Evolutionary conservation across 2,888 invertebrate species (phyloP).

Genomic region (Agonopterix alstromeriana): DNA sequence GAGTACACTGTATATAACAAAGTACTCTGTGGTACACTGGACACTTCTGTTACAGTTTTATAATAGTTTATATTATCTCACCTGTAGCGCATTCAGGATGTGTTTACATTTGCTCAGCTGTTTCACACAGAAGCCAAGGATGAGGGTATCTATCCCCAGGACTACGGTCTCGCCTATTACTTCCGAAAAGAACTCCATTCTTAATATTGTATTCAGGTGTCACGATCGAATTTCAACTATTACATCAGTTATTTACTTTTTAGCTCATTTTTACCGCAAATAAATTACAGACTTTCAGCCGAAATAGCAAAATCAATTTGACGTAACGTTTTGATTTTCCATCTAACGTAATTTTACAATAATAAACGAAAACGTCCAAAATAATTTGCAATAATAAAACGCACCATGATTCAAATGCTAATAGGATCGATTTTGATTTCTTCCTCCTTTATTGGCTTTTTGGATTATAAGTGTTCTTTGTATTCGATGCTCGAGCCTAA

Average conservation of each 20-base stretch:
- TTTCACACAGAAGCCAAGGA: conserved; percentile 84
- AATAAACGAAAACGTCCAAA: background rate
- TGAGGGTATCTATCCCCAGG: conserved; percentile 84
- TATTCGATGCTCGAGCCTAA: too few species aligned
- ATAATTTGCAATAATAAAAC: background rate
- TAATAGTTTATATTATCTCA: conserved; percentile 40
- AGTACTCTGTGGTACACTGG: too few species aligned
- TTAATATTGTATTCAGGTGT: background rate
- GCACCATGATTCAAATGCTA: background rate
- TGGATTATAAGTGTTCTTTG: too few species aligned
- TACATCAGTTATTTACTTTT: background rate
- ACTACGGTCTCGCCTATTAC: conserved; percentile 82
- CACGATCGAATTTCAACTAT: conserved; percentile 4
- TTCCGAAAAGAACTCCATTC: conserved; percentile 83
- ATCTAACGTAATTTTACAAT: background rate
- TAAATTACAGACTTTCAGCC: background rate
- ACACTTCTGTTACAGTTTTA: too few species aligned
- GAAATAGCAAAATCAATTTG: background rate
- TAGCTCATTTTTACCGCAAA: background rate
- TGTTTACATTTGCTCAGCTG: conserved; percentile 86
- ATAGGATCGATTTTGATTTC: background rate
- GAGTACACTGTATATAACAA: too few species aligned
- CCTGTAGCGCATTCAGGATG: conserved; percentile 83
- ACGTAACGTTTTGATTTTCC: background rate
- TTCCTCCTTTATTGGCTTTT: too few species aligned